Evolutionary conservation across 2,888 invertebrate genomes (phyloP).

Genomic region (Masnerella sp.): DNA sequence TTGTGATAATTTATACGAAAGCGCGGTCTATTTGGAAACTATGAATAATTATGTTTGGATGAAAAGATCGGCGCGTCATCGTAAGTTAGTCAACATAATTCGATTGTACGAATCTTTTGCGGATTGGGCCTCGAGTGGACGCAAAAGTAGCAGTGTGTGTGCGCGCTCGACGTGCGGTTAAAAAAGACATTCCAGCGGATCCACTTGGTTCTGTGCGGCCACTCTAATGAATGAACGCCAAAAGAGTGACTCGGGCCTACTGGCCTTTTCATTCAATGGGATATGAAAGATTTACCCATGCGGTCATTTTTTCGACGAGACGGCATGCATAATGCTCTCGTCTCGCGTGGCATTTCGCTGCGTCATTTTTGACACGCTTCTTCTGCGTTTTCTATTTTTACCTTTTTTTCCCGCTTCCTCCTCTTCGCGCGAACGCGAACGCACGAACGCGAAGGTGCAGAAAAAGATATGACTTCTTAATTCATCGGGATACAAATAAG

Average conservation of each 20-base stretch:
- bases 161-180: slow-evolving; percentile 63
- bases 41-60: slow-evolving; percentile 45
- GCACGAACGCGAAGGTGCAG: slow-evolving; percentile 55
- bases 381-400: slow-evolving; percentile 58
- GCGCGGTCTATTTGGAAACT: slow-evolving; percentile 55
- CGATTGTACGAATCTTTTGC: slow-evolving; percentile 61
- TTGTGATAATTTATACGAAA: slow-evolving; percentile 47
- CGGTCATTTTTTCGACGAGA: slow-evolving; percentile 70
- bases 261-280: slow-evolving; percentile 67
- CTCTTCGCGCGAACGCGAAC: slow-evolving; percentile 31
- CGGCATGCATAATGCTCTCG: slow-evolving; percentile 65
- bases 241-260: slow-evolving; percentile 65
- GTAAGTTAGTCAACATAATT: slow-evolving; percentile 58
- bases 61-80: slow-evolving; percentile 56
- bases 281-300: slow-evolving; percentile 70
- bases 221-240: slow-evolving; percentile 73
- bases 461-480: slow-evolving; percentile 63
- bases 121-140: slow-evolving; percentile 52
- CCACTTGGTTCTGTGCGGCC: slow-evolving; percentile 67
- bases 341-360: slow-evolving; percentile 62
- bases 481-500: slow-evolving; percentile 59
- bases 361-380: slow-evolving; percentile 62
- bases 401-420: slow-evolving; percentile 49
- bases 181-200: slow-evolving; percentile 72
- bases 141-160: slow-evolving; percentile 60